phyloP scores from a whole-genome alignment of 1,140 invertebrate genomes.

The Triops longicaudatus region DNA sequence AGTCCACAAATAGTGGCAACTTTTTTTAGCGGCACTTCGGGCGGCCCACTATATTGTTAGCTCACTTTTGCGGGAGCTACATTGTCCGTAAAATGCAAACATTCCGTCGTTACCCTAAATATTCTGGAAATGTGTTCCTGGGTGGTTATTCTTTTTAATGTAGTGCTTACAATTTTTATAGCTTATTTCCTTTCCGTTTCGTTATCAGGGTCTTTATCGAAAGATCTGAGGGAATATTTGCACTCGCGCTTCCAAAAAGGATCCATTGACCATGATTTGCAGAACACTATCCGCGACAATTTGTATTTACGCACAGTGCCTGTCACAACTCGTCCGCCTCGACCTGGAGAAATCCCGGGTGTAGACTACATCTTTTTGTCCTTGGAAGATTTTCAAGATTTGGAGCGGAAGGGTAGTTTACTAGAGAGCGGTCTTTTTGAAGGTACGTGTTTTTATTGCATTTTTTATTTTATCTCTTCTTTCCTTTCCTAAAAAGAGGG shows the following conservation, averaged over 20 bases:
- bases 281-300: slow-evolving; percentile 60
- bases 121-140: too few relatives aligned
- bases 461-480: not conserved
- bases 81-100: too few relatives aligned
- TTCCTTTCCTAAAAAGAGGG: not conserved
- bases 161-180: not conserved
- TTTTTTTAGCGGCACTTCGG: too few relatives aligned
- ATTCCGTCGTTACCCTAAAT: too few relatives aligned
- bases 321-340: slow-evolving; percentile 52
- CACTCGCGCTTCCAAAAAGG: slow-evolving; percentile 54
- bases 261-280: slow-evolving; percentile 56
- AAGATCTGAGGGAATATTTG: slow-evolving; percentile 53
- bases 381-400: slow-evolving; percentile 50
- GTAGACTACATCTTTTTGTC: slow-evolving; percentile 57
- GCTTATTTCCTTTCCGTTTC: not conserved
- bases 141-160: too few relatives aligned
- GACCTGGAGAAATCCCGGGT: slow-evolving; percentile 54
- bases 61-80: too few relatives aligned
- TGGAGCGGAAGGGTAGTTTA: slow-evolving; percentile 53
- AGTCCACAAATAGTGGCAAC: too few relatives aligned
- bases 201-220: slow-evolving; percentile 41
- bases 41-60: too few relatives aligned
- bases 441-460: slow-evolving; percentile 41
- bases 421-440: slow-evolving; percentile 58
- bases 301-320: slow-evolving; percentile 59